Conservation (phyloP, 2,888 invertebrate genomes). For the Eupithecia insigniata region DNA sequence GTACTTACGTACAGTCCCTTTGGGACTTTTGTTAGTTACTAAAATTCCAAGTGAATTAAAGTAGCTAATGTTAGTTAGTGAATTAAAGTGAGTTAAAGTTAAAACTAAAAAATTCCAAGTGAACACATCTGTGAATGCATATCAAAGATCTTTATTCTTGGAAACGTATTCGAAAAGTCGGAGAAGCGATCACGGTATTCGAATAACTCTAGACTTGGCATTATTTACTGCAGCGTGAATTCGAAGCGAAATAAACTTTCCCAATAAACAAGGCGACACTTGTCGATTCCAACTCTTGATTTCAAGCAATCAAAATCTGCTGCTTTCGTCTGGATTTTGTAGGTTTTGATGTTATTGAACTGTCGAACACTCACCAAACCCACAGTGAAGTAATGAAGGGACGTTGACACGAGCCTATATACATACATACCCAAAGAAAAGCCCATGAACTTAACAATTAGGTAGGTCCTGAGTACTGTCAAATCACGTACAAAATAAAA, state of each 20-base stretch:
- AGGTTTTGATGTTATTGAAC: not conserved
- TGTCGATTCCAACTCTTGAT: slow-evolving; percentile 32
- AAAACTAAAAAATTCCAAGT: not conserved
- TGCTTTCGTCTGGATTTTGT: not conserved
- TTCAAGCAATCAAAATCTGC: slow-evolving; percentile 21
- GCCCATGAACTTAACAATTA: not conserved
- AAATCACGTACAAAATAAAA: not conserved
- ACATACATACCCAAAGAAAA: not conserved
- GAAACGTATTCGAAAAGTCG: slow-evolving; percentile 35
- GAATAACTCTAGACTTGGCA: slow-evolving; percentile 37
- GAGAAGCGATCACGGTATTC: slow-evolving; percentile 37
- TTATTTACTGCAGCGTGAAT: slow-evolving; percentile 41
- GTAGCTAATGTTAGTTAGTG: too few species aligned
- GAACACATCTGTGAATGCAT: not conserved
- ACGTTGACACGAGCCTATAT: not conserved
- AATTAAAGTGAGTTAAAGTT: too few species aligned
- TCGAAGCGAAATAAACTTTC: slow-evolving; percentile 35
- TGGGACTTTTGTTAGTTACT: too few species aligned
- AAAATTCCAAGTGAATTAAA: too few species aligned
- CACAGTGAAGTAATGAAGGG: not conserved
- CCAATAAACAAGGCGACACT: slow-evolving; percentile 39
- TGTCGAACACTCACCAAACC: not conserved
- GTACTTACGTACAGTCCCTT: too few species aligned
- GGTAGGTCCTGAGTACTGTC: not conserved
- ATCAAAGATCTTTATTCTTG: slow-evolving; percentile 12